A percentile compares a stretch with the other conserved stretches of the same genome.
phyloP scores from a whole-genome alignment of 2,113 vertebrate species.

The Bolborhynchus lineola region DNA sequence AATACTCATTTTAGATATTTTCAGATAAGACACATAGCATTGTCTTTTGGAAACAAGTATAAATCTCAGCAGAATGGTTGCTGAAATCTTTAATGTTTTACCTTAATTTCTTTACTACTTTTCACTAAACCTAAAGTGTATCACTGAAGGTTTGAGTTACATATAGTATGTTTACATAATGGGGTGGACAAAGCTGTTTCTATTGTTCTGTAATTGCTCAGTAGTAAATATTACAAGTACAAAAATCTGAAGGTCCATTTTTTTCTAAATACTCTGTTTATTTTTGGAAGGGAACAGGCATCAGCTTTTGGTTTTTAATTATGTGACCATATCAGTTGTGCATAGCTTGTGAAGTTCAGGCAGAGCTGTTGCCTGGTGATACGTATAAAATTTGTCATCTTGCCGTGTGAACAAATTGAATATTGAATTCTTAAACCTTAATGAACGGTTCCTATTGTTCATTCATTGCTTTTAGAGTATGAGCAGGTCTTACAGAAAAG shows the following conservation, averaged over 20 bases:
- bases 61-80: not conserved
- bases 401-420: not conserved
- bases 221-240: not conserved
- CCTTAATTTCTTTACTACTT: not conserved
- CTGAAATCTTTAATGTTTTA: not conserved
- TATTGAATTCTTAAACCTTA: not conserved
- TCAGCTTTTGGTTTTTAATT: not conserved
- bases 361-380: not conserved
- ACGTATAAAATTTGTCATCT: not conserved
- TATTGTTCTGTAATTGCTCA: not conserved
- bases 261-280: not conserved
- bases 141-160: not conserved
- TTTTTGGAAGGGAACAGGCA: not conserved
- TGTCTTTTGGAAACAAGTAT: not conserved
- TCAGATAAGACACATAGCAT: not conserved
- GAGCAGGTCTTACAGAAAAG: not conserved
- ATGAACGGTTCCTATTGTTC: not conserved
- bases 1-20: not conserved
- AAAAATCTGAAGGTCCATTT: not conserved
- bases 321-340: not conserved
- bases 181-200: not conserved
- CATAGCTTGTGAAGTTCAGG: not conserved
- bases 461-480: not conserved
- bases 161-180: not conserved
- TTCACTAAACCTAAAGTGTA: not conserved